phyloP scores from a whole-genome alignment of 1,140 invertebrate genomes.

The Papilio dardanus region DNA sequence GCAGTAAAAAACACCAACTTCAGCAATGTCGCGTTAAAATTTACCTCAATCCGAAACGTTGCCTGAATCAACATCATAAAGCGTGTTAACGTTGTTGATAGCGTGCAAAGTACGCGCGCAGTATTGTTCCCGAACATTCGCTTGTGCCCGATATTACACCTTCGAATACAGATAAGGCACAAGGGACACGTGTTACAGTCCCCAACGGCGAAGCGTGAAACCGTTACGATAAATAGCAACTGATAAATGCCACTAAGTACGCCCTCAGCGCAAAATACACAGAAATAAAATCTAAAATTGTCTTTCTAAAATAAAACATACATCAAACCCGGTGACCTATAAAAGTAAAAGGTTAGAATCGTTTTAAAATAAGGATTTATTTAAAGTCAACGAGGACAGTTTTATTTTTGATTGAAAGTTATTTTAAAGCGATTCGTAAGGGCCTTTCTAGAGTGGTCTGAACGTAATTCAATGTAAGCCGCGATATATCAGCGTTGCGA shows the following conservation, averaged over 20 bases:
- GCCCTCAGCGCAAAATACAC: conserved; percentile 15
- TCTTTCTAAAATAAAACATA: conserved; percentile 21
- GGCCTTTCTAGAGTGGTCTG: background rate
- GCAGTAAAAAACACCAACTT: too few relatives aligned
- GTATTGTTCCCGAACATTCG: conserved; percentile 18
- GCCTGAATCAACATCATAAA: background rate
- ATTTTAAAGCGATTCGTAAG: background rate
- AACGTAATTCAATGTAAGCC: conserved; percentile 31
- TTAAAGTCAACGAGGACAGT: background rate
- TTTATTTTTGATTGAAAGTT: conserved; percentile 26
- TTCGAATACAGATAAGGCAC: conserved; percentile 33
- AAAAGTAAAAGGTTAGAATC: conserved; percentile 14
- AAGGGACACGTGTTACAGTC: conserved; percentile 33
- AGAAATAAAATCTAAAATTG: conserved; percentile 36
- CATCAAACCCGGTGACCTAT: conserved; percentile 5
- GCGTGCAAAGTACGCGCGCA: conserved; percentile 1
- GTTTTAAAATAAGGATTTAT: conserved; percentile 10
- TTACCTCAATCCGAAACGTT: background rate
- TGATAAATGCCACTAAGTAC: conserved; percentile 47
- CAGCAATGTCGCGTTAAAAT: background rate
- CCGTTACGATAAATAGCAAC: conserved; percentile 56
- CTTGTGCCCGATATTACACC: conserved; percentile 28
- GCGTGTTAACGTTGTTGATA: background rate
- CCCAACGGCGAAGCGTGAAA: conserved; percentile 48
- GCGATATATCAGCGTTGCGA: conserved; percentile 37